Conservation (phyloP, 2,797 vertebrate genomes). For the Cuculus canorus region DNA sequence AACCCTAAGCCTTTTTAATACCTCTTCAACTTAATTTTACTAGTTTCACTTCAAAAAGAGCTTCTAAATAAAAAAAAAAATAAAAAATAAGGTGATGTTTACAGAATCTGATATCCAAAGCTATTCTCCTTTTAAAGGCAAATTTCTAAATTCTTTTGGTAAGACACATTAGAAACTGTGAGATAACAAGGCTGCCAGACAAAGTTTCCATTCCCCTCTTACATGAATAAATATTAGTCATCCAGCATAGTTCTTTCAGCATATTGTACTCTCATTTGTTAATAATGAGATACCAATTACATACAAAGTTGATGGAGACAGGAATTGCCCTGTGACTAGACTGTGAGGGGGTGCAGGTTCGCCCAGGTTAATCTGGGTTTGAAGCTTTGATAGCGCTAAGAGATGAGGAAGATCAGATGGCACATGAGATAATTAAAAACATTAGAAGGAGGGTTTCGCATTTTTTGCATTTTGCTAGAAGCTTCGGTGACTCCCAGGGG, state of each 20-base stretch:
- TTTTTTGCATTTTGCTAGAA: conserved; percentile 63
- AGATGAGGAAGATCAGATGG: background rate
- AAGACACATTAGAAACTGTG: background rate
- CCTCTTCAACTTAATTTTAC: background rate
- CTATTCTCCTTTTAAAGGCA: background rate
- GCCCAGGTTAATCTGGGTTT: background rate
- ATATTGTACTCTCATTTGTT: background rate
- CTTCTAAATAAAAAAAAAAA: background rate
- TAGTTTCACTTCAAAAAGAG: background rate
- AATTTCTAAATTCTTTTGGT: background rate
- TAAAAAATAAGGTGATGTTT: background rate
- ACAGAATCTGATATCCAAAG: background rate
- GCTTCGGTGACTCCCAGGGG: conserved; percentile 53
- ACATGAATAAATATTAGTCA: conserved; percentile 26
- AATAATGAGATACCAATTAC: conserved; percentile 33
- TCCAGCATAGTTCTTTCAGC: background rate
- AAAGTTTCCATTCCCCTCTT: background rate
- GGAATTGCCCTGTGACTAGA: background rate
- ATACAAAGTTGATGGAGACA: conserved; percentile 18
- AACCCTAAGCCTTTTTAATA: background rate
- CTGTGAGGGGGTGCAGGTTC: background rate
- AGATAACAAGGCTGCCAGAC: background rate
- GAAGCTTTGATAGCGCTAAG: background rate
- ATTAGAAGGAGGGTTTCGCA: conserved; percentile 28
- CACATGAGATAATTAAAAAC: conserved; percentile 50